Percentiles rank a stretch among this genome's conserved stretches.
phyloP scores from a whole-genome alignment of 2,888 invertebrate genomes.

The Heterodera filipjevi region DNA sequence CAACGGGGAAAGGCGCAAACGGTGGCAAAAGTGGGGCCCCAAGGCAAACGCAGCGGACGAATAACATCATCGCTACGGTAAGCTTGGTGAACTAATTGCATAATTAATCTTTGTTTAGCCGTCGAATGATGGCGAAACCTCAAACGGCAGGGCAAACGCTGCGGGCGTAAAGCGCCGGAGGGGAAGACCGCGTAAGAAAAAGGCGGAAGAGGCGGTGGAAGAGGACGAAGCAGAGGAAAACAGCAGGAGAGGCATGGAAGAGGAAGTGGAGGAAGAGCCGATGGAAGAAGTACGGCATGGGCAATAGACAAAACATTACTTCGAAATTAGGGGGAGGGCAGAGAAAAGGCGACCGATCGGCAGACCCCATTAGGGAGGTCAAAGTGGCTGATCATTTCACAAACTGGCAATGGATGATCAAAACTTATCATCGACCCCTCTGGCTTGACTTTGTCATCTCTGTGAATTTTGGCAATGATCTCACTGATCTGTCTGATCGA shows the following conservation, averaged over 20 bases:
- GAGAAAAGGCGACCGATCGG: too few species aligned
- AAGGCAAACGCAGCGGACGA: neutral
- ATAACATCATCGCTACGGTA: neutral
- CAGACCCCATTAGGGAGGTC: too few species aligned
- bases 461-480: too few species aligned
- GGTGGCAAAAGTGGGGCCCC: neutral
- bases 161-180: slow-evolving; percentile 14
- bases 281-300: slow-evolving; percentile 24
- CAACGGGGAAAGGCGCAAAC: neutral
- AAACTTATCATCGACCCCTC: too few species aligned
- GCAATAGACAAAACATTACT: neutral
- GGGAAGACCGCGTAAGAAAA: slow-evolving; percentile 22
- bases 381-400: too few species aligned
- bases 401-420: too few species aligned
- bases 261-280: slow-evolving; percentile 33
- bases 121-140: neutral
- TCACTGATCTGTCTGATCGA: too few species aligned
- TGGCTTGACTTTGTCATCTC: too few species aligned
- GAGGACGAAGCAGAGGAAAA: slow-evolving; percentile 23
- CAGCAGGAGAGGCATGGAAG: slow-evolving; percentile 17
- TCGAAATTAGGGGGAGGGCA: neutral
- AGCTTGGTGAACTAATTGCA: neutral
- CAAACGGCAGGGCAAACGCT: neutral
- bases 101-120: neutral
- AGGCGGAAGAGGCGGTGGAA: slow-evolving; percentile 35